Percentiles rank a stretch among this genome's conserved stretches.
Evolutionary conservation across 2,888 invertebrate genomes (phyloP).

Genomic region (Choreutis nemorana): DNA sequence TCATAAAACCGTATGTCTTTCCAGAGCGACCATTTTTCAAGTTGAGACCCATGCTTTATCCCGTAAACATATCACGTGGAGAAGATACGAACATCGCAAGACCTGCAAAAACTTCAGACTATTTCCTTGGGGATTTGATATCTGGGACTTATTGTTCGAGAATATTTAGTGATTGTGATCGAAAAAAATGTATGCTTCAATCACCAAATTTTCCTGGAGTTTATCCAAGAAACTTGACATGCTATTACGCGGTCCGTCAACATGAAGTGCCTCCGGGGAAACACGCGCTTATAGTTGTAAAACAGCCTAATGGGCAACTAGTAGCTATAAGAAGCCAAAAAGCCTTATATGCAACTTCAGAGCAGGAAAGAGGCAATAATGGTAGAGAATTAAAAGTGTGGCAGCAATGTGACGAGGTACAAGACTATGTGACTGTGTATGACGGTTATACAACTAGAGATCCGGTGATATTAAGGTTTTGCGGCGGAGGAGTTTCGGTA

Average conservation of each 20-base stretch:
- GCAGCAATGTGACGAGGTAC: constrained; percentile 87
- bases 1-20: no score
- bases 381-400: constrained; percentile 73
- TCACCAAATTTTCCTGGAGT: constrained; percentile 93
- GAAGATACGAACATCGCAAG: constrained; percentile 46
- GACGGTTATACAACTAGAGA: constrained; percentile 89
- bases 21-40: constrained; percentile 62
- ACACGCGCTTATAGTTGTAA: constrained; percentile 86
- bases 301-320: constrained; percentile 85
- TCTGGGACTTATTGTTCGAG: constrained; percentile 92
- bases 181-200: constrained; percentile 87
- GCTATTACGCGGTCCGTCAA: constrained; percentile 90
- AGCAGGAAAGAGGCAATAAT: constrained; percentile 66
- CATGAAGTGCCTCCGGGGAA: constrained; percentile 87
- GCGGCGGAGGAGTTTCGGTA: constrained; percentile 87
- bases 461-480: constrained; percentile 88
- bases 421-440: constrained; percentile 88
- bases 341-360: constrained; percentile 67
- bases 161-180: constrained; percentile 92
- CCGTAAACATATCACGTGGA: constrained; percentile 56
- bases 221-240: constrained; percentile 92
- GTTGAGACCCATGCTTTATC: constrained; percentile 50
- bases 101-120: constrained; percentile 63
- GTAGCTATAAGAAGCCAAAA: constrained; percentile 83
- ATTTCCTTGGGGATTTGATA: constrained; percentile 87